Percentiles rank a stretch among this genome's conserved stretches.
phyloP scores from a whole-genome alignment of 1,140 invertebrate species.

The Procambarus clarkii region DNA sequence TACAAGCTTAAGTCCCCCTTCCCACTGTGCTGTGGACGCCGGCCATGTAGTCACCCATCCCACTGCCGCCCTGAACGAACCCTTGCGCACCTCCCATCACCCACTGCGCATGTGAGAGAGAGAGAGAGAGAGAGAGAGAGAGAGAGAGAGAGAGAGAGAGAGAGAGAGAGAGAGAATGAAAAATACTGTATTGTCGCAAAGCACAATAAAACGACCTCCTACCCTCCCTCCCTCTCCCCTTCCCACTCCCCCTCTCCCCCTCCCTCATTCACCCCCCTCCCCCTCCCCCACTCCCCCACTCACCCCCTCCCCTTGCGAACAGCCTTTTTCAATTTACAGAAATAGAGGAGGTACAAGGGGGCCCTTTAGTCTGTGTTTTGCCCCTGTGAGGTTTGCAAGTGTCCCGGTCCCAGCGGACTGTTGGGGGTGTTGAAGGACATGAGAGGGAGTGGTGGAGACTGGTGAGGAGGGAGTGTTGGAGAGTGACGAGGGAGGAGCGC shows the following conservation, averaged over 20 bases:
- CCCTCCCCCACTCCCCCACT: background rate
- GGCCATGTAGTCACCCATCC: background rate
- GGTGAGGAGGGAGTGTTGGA: background rate
- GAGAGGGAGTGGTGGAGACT: background rate
- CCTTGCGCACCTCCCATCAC: background rate
- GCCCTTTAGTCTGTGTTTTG: conserved; percentile 21
- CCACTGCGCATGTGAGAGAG: conserved; percentile 46
- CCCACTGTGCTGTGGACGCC: background rate
- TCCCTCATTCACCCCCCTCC: no score
- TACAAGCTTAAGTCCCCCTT: background rate
- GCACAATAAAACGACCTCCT: conserved; percentile 58
- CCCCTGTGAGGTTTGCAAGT: conserved; percentile 25
- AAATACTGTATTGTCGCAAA: conserved; percentile 62
- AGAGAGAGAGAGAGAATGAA: no score
- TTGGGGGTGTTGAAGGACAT: no score
- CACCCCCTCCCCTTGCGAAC: conserved; percentile 38
- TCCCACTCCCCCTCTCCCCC: no score
- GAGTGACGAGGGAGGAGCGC: background rate
- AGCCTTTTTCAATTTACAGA: conserved; percentile 62
- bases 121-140: no score
- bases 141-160: no score
- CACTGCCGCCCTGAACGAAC: background rate
- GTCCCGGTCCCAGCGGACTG: background rate
- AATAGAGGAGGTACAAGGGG: conserved; percentile 43
- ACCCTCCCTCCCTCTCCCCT: no score